Evolutionary conservation across 2,888 invertebrate species (phyloP).

Genomic region (Crepidodera aurea): DNA sequence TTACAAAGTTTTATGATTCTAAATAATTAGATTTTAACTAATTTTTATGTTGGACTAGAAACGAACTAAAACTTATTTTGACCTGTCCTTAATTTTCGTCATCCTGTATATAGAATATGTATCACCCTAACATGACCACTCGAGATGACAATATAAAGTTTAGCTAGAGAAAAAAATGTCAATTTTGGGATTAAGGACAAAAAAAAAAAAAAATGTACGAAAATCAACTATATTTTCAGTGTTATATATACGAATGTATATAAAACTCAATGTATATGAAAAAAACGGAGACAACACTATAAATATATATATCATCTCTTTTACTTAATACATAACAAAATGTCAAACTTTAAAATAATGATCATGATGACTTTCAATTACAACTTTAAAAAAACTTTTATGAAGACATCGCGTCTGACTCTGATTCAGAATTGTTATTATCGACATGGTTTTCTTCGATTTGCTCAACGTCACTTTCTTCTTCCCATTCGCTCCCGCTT

Average conservation of each 20-base stretch:
- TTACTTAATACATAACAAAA: slow-evolving; percentile 8
- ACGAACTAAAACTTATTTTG: too few species aligned
- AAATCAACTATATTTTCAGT: slow-evolving; percentile 28
- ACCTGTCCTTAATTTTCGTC: too few species aligned
- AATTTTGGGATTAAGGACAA: too few species aligned
- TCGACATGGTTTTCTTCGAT: slow-evolving; percentile 28
- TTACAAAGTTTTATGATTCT: too few species aligned
- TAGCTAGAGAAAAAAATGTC: too few species aligned
- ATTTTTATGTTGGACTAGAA: too few species aligned
- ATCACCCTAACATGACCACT: too few species aligned
- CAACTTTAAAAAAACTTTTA: slow-evolving; percentile 15
- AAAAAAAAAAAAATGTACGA: not conserved
- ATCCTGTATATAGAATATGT: too few species aligned
- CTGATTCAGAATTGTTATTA: slow-evolving; percentile 11
- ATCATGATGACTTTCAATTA: not conserved
- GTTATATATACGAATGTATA: slow-evolving; percentile 28
- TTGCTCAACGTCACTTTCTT: slow-evolving; percentile 53
- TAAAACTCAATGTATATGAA: slow-evolving; percentile 23
- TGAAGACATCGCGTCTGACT: slow-evolving; percentile 26
- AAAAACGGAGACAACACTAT: slow-evolving; percentile 20
- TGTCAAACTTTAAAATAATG: not conserved
- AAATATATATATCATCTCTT: slow-evolving; percentile 7
- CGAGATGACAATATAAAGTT: too few species aligned
- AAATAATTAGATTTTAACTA: too few species aligned
- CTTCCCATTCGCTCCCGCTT: slow-evolving; percentile 58